Evolutionary conservation across 2,888 invertebrate species (phyloP), one percentile per base, ranked within the genome.

Genomic region (Pammene aurita): DNA sequence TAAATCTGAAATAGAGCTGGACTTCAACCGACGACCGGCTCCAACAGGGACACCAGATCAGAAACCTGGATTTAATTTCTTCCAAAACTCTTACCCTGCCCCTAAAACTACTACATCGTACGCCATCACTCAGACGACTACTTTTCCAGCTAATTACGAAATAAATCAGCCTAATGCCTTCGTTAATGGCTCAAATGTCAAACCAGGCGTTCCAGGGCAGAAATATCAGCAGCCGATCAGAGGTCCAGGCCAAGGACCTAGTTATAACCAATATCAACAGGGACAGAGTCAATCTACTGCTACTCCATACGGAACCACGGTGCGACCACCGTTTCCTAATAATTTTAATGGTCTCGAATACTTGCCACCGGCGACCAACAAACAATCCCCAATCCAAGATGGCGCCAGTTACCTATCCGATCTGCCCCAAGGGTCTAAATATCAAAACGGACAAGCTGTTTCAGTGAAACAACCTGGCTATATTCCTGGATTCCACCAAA

Each of bases 81-180:
- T 66, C 61, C 75, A 75, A 61, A 72, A 73, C 11, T 57, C 62
- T 46, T 71, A 67, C 35, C 68, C 70, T 61, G 65, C 75, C 1
- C 76, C 78, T 35, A 74, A 76, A 0, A 84, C 84, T 0, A 85
- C 84, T 2, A 82, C 81, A 0, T 81, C 85, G 0, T 84, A 81
- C 64, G 84, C 82, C 0, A 83, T 82, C 57, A 77, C 83, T 4
- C 84, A 84, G 64, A 84, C 84, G 4, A 84, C 85, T 0, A 84
- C 82, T 4, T 83, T 74, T 60, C 78, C 83, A n/a, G 72, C 80
- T 7, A 18, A 41, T n/a, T 66, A 54, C 13, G 69, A 62, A 10
- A 46, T 66, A 18, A 42, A 66, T 42, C 56, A 61, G 18, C 61
- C 46, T 11, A 61, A 34, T 34, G 26, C 16, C 26, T 63, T 52